Conservation (phyloP, 2,113 vertebrate species). For the Perca fluviatilis region DNA sequence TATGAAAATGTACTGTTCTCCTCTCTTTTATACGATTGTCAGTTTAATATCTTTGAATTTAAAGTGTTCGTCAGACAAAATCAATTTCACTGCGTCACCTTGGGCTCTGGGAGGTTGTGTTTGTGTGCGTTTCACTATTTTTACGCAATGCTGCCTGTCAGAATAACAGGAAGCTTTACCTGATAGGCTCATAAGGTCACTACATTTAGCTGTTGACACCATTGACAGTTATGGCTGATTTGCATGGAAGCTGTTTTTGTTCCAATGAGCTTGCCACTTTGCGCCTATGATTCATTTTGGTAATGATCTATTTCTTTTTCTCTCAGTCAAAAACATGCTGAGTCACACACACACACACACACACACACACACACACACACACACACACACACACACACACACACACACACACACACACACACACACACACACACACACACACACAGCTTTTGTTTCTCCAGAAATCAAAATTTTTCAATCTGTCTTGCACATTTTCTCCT, state of each 20-base stretch:
- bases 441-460: neutral
- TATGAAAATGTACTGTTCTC: neutral
- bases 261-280: neutral
- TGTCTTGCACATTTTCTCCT: neutral
- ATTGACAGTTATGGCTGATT: conserved; percentile 17
- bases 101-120: neutral
- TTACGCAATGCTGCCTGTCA: neutral
- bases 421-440: neutral
- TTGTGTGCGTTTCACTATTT: neutral
- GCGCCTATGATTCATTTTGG: neutral
- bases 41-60: neutral
- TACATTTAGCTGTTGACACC: neutral
- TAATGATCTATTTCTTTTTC: neutral
- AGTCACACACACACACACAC: neutral
- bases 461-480: neutral
- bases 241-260: conserved; percentile 6
- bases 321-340: neutral
- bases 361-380: neutral
- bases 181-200: neutral
- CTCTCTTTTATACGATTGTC: neutral
- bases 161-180: neutral
- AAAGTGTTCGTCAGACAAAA: neutral
- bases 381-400: too few relatives aligned
- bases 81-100: neutral
- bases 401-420: neutral